Base-by-base conservation (phyloP, 1,140 invertebrate species). In the Dermatophagoides farinae region DNA sequence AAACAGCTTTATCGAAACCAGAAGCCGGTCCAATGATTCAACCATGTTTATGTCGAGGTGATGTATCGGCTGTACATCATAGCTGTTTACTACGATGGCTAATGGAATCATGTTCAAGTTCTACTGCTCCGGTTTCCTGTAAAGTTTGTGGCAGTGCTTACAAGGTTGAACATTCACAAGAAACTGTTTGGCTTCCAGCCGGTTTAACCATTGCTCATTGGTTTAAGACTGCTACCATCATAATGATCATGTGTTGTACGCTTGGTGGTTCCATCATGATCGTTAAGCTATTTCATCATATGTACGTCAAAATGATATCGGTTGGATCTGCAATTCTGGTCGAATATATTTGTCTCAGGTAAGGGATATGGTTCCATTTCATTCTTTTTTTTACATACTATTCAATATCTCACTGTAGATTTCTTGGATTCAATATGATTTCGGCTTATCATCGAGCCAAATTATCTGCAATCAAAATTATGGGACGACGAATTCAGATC, bases 51-150 rank as follows among this genome's bases (percentile, higher is more conserved):
- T 93, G 88, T 72, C 83, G 84, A 60, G 89, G 89, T 4, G 88
- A 92, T 72, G 84, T 91, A 11, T 82, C 84, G 25, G 82, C 80
- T 39, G 88, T 90, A 22, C 88, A 93, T 74, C 88, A 93, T 69
- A 84, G 90, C 68, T 92, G 89, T 74, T 75, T 92, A n/a, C 79
- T 85, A 60, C 79, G 85, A 64, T 89, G 86, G 86, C 78, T 89
- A 0, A 80, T 88, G 39, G 85, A 77, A 78, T 81, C 80, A 64
- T 78, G 80, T 18, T 71, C 77, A 46, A 80, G 77, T 59, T 74
- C 78, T 8, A 41, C 12, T 55, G 80, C 83, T 50, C 80, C 77
- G 63, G 69, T 85, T 6, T 77, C 78, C 37, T 88, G 84, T 70
- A 85, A 86, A 73, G 83, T 88, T 1, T 88, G 85, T 71, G 80